These are phyloP conservation scores for Turdus rufiventris DNA, from an alignment of 2,113 vertebrate species.

Conservation along the genomic window DNA sequence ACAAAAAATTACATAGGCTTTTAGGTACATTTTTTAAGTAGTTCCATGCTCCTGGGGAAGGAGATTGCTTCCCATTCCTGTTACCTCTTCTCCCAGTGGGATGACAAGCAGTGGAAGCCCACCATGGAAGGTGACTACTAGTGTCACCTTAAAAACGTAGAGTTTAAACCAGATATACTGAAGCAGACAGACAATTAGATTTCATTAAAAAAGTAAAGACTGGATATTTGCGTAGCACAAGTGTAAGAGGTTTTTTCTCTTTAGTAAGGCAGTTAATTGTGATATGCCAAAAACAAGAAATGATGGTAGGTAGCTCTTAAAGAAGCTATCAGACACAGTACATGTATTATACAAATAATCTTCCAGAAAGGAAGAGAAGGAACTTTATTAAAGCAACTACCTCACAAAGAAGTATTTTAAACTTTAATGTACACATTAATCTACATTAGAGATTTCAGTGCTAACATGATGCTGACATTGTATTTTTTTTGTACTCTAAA, in stretches of 20 bases:
- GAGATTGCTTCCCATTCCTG: not conserved
- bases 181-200: not conserved
- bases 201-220: not conserved
- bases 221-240: not conserved
- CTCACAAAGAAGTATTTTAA: not conserved
- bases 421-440: not conserved
- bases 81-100: accelerated
- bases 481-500: not conserved
- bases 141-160: not conserved
- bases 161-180: not conserved
- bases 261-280: not conserved
- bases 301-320: not conserved
- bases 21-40: not conserved
- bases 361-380: not conserved
- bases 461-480: not conserved
- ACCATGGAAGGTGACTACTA: not conserved
- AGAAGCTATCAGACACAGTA: not conserved
- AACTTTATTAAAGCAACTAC: not conserved
- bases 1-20: not conserved
- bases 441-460: not conserved
- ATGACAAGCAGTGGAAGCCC: not conserved
- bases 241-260: not conserved
- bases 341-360: not conserved
- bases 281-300: not conserved
- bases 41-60: not conserved